A percentile compares a stretch with the other conserved stretches of the same genome.
Evolutionary conservation across 2,888 invertebrate species (phyloP).

Genomic region (Drosophila subquinaria): DNA sequence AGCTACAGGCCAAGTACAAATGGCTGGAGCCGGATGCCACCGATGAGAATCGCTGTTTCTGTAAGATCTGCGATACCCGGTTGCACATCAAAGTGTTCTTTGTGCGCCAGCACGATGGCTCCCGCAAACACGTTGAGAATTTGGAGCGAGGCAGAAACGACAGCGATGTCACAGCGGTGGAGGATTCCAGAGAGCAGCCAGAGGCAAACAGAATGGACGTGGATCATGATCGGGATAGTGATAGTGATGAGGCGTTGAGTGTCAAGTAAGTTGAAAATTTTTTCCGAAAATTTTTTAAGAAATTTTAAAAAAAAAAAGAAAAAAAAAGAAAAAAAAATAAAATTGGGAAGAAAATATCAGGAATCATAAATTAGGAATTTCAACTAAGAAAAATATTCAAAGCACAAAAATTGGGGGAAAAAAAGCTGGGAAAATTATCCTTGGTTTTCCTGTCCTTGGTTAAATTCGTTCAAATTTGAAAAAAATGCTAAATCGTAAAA

Average conservation of each 20-base stretch:
- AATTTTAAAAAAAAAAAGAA: too few relatives aligned
- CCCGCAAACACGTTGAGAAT: constrained; percentile 61
- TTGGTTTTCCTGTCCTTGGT: too few relatives aligned
- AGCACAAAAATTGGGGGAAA: too few relatives aligned
- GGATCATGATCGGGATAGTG: constrained; percentile 33
- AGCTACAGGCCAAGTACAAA: constrained; percentile 62
- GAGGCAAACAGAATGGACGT: constrained; percentile 21
- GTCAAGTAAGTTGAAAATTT: constrained; percentile 56
- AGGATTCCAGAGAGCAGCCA: background rate
- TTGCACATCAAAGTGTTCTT: constrained; percentile 71
- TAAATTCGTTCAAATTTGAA: too few relatives aligned
- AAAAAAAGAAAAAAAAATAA: too few relatives aligned
- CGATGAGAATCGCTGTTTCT: constrained; percentile 65
- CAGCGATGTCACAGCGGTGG: background rate
- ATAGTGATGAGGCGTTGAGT: constrained; percentile 57
- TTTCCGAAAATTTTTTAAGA: too few relatives aligned
- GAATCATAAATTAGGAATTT: too few relatives aligned
- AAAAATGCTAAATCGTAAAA: too few relatives aligned
- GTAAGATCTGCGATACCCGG: constrained; percentile 60
- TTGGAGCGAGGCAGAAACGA: constrained; percentile 8
- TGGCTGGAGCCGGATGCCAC: constrained; percentile 68
- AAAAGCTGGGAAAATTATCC: too few relatives aligned
- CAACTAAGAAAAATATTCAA: too few relatives aligned
- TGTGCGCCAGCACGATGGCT: constrained; percentile 62
- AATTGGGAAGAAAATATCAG: too few relatives aligned